Percentiles rank a stretch among this genome's conserved stretches.
These are phyloP conservation scores for Anastatus disparis DNA, from an alignment of 1,140 invertebrate species.

Conservation along the genomic window DNA sequence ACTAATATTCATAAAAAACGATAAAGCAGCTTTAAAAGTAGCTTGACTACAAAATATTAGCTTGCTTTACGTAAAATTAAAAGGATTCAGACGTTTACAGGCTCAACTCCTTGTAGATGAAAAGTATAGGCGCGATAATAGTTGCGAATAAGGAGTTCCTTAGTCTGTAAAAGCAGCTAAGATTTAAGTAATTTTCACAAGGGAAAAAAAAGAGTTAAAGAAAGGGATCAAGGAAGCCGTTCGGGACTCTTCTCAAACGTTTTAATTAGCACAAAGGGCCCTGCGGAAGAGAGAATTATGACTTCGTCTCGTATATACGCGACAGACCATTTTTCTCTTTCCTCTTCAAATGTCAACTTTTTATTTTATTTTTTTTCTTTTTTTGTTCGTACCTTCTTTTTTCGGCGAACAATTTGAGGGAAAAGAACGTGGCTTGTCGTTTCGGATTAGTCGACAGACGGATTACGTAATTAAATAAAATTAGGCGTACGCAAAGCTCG, in stretches of 20 bases:
- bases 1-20: slow-evolving; percentile 32
- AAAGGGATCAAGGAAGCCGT: slow-evolving; percentile 12
- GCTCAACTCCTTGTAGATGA: background rate
- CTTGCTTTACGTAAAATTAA: too few species aligned
- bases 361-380: too few species aligned
- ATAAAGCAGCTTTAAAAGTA: background rate
- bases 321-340: slow-evolving; percentile 5
- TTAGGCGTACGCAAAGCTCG: slow-evolving; percentile 5
- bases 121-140: slow-evolving; percentile 22
- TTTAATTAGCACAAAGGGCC: slow-evolving; percentile 46
- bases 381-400: background rate
- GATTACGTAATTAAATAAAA: slow-evolving; percentile 18
- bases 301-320: slow-evolving; percentile 8
- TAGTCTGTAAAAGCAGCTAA: background rate
- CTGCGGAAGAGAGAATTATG: background rate
- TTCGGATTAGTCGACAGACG: background rate
- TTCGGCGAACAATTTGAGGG: too few species aligned
- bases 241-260: slow-evolving; percentile 43
- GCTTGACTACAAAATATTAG: too few species aligned
- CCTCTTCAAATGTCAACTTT: too few species aligned
- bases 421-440: background rate
- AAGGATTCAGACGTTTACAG: background rate
- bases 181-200: slow-evolving; percentile 35
- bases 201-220: slow-evolving; percentile 12
- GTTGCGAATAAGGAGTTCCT: slow-evolving; percentile 27